Evolutionary conservation across 2,797 vertebrate species (phyloP).

Genomic region (Poecilia wingei): DNA sequence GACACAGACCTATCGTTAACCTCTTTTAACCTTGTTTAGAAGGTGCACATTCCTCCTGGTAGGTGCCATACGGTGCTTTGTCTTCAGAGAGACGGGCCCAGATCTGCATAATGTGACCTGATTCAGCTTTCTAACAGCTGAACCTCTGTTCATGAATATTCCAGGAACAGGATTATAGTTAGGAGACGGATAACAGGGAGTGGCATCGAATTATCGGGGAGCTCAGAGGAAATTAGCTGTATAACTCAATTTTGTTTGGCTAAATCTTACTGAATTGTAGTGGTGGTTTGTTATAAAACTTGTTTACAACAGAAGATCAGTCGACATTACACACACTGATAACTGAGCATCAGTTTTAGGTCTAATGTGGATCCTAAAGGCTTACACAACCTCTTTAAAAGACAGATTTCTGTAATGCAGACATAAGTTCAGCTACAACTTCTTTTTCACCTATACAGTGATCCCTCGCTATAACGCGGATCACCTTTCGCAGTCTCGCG

Average conservation of each 20-base stretch:
- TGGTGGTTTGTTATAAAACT: neutral
- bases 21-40: constrained; percentile 60
- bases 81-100: constrained; percentile 29
- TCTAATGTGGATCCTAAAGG: neutral
- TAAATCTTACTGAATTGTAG: neutral
- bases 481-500: no score
- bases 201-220: constrained; percentile 37
- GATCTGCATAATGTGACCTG: constrained; percentile 56
- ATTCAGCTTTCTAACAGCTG: constrained; percentile 53
- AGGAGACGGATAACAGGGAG: constrained; percentile 36
- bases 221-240: constrained; percentile 32
- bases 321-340: neutral
- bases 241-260: constrained; percentile 21
- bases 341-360: constrained; percentile 2
- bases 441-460: neutral
- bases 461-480: no score
- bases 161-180: constrained; percentile 37
- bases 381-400: neutral
- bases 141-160: constrained; percentile 59
- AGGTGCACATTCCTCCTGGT: constrained; percentile 20
- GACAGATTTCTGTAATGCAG: neutral
- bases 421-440: neutral
- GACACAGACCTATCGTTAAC: constrained; percentile 35
- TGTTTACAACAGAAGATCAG: neutral
- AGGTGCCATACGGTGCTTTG: constrained; percentile 28